Evolutionary conservation across 2,797 vertebrate species (phyloP).

Genomic region (Enteromius treurensis): DNA sequence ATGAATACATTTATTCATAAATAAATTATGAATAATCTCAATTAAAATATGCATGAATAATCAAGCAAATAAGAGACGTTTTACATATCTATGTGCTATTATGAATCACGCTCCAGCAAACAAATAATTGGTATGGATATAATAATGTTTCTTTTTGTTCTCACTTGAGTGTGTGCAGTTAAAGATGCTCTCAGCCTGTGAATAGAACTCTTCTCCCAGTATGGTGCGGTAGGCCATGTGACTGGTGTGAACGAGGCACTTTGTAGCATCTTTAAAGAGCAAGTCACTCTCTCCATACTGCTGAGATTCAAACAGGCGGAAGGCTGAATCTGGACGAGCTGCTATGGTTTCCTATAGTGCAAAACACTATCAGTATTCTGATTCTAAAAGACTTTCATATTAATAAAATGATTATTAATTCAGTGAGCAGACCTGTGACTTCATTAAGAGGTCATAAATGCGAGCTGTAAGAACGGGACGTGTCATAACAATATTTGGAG

Average conservation of each 20-base stretch:
- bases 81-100: not conserved
- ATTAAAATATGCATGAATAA: not conserved
- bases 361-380: not conserved
- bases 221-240: conserved; percentile 81
- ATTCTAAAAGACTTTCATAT: not conserved
- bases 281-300: conserved; percentile 86
- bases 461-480: conserved; percentile 83
- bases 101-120: not conserved
- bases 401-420: not conserved
- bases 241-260: conserved; percentile 80
- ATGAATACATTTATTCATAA: not conserved
- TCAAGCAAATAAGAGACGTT: not conserved
- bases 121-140: not conserved
- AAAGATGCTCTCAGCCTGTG: conserved; percentile 81
- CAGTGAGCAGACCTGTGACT: conserved; percentile 82
- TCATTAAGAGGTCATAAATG: conserved; percentile 85
- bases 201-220: conserved; percentile 81
- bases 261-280: conserved; percentile 88
- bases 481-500: conserved; percentile 86
- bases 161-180: conserved; percentile 87
- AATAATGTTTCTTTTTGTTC: not conserved
- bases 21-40: not conserved
- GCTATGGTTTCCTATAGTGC: conserved; percentile 78
- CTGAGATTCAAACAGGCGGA: conserved; percentile 84
- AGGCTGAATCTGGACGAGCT: conserved; percentile 72